Percentiles rank a stretch among this genome's conserved stretches.
These are phyloP conservation scores for Prunella fulvescens DNA, from an alignment of 2,113 vertebrate genomes.

Conservation along the genomic window DNA sequence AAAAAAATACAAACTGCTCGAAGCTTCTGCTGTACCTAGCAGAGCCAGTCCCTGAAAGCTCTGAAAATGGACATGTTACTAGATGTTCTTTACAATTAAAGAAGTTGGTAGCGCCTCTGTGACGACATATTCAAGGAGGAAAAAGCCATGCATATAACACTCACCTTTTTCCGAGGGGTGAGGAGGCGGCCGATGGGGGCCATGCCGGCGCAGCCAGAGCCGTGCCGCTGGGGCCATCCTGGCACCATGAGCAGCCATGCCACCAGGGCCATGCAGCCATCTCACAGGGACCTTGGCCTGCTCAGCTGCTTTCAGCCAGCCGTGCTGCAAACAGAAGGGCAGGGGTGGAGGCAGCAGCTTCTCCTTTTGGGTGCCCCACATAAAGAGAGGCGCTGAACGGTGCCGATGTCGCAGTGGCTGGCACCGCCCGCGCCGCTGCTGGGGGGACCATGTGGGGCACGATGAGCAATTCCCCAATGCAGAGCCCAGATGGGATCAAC, in stretches of 20 bases:
- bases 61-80: neutral
- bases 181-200: accelerated
- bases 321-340: neutral
- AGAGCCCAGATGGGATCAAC: neutral
- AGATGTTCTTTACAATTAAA: neutral
- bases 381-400: neutral
- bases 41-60: neutral
- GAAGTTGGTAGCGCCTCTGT: neutral
- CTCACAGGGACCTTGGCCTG: too few species aligned
- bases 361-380: accelerated
- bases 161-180: too few species aligned
- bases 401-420: accelerated
- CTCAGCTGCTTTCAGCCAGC: neutral
- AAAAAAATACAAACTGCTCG: too few species aligned
- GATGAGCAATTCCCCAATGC: accelerated
- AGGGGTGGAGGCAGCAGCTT: neutral
- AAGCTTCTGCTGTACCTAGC: neutral
- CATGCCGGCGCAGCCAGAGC: accelerated
- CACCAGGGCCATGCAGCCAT: neutral
- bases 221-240: neutral
- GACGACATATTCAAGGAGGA: neutral
- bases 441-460: accelerated
- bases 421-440: neutral
- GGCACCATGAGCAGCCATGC: accelerated
- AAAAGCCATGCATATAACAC: too few species aligned